These are phyloP conservation scores for Pollenia angustigena DNA, from an alignment of 2,888 invertebrate genomes.

Conservation along the genomic window DNA sequence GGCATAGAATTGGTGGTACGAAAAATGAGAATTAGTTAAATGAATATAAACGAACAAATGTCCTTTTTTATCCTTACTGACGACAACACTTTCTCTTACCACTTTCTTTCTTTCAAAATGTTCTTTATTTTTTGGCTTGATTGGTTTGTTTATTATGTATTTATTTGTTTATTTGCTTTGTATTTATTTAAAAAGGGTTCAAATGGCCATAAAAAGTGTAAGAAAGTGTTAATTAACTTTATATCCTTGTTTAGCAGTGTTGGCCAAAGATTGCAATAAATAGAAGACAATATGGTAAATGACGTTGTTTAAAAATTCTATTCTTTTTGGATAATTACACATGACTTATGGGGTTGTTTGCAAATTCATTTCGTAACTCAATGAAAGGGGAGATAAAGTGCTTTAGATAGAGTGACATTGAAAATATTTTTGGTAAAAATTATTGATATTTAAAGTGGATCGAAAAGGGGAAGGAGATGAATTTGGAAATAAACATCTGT, in stretches of 20 bases:
- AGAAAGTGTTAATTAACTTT: slow-evolving; percentile 70
- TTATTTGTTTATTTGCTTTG: slow-evolving; percentile 57
- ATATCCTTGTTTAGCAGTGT: slow-evolving; percentile 40
- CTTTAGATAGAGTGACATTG: slow-evolving; percentile 42
- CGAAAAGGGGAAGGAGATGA: too few relatives aligned
- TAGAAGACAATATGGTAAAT: slow-evolving; percentile 59
- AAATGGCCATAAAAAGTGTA: slow-evolving; percentile 25
- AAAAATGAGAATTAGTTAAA: slow-evolving; percentile 33
- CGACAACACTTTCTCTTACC: neutral
- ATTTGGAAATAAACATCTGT: too few relatives aligned
- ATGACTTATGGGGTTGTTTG: slow-evolving; percentile 50
- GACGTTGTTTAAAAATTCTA: slow-evolving; percentile 42
- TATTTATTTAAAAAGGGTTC: slow-evolving; percentile 47
- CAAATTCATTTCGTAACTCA: neutral
- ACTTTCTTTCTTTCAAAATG: neutral
- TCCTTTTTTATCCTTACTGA: neutral
- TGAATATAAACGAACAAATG: slow-evolving; percentile 1
- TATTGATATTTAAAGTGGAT: neutral
- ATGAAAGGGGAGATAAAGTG: slow-evolving; percentile 47
- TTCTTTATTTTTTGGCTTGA: slow-evolving; percentile 42
- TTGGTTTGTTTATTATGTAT: slow-evolving; percentile 65
- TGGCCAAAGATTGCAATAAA: neutral
- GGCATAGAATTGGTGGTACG: neutral
- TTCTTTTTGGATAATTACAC: slow-evolving; percentile 45
- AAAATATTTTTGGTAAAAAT: slow-evolving; percentile 7